A percentile compares a stretch with the other conserved stretches of the same genome.
phyloP scores from a whole-genome alignment of 2,113 vertebrate genomes.

The Tilapia sparmanii region DNA sequence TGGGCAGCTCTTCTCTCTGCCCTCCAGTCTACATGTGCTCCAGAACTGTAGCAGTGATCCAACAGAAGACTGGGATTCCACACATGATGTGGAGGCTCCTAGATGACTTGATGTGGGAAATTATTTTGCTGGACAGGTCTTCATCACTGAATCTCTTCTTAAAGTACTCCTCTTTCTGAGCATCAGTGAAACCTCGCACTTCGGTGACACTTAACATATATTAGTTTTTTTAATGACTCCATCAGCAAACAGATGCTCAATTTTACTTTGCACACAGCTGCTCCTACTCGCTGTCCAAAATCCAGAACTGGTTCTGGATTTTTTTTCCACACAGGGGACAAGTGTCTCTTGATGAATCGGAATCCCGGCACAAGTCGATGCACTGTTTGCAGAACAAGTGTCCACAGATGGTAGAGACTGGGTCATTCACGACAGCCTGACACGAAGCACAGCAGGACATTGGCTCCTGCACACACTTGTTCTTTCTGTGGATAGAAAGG shows the following conservation, averaged over 20 bases:
- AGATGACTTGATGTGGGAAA: background rate
- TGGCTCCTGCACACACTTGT: background rate
- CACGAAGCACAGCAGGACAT: background rate
- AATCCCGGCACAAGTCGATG: background rate
- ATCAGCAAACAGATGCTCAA: background rate
- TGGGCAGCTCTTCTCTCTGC: background rate
- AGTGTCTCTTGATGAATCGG: background rate
- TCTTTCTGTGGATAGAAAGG: background rate
- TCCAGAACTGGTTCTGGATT: background rate
- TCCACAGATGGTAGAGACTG: background rate
- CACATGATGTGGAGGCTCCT: background rate
- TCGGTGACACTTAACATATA: background rate
- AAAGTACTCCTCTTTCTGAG: background rate
- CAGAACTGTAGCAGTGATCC: background rate
- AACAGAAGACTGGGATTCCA: slow-evolving; percentile 2
- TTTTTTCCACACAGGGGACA: background rate
- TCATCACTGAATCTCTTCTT: background rate
- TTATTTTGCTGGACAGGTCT: background rate
- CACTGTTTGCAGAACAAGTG: background rate
- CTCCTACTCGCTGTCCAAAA: background rate
- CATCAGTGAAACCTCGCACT: background rate
- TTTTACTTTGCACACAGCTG: background rate
- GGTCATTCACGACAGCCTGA: background rate
- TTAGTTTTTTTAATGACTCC: background rate
- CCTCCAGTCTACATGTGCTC: background rate